Percentiles rank a stretch among this genome's conserved stretches.
phyloP scores from a whole-genome alignment of 1,140 invertebrate genomes.

The Trigoniulus corallinus region DNA sequence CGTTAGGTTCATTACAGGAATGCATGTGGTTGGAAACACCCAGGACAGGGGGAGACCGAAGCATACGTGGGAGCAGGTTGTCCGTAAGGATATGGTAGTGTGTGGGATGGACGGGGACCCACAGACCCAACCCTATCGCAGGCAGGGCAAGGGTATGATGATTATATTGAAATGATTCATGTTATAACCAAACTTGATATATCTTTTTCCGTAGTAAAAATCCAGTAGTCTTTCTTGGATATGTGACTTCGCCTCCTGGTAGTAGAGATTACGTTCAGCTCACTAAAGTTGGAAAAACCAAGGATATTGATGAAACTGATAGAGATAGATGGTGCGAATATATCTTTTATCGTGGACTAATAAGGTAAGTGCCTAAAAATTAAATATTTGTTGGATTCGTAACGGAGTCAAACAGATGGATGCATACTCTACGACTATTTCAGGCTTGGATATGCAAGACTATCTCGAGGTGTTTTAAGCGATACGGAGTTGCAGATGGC shows the following conservation, averaged over 20 bases:
- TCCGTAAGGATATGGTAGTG: too few relatives aligned
- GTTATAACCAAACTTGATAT: background rate
- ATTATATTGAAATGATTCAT: background rate
- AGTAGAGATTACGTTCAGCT: slow-evolving; percentile 22
- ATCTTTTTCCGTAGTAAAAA: slow-evolving; percentile 17
- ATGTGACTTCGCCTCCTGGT: slow-evolving; percentile 23
- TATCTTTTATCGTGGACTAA: slow-evolving; percentile 24
- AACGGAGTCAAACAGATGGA: too few relatives aligned
- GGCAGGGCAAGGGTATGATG: too few relatives aligned
- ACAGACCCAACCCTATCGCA: too few relatives aligned
- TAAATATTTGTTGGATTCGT: background rate
- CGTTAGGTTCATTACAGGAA: too few relatives aligned
- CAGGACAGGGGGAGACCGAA: too few relatives aligned
- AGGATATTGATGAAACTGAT: slow-evolving; percentile 25
- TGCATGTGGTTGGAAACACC: too few relatives aligned
- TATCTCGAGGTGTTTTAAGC: slow-evolving; percentile 27
- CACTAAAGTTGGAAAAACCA: slow-evolving; percentile 17
- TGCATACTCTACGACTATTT: slow-evolving; percentile 9
- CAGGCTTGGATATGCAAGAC: slow-evolving; percentile 26
- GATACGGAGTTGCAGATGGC: slow-evolving; percentile 29
- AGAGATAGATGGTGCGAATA: slow-evolving; percentile 25
- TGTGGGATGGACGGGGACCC: too few relatives aligned
- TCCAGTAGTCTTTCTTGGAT: slow-evolving; percentile 25
- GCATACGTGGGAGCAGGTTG: too few relatives aligned
- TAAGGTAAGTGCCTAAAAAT: slow-evolving; percentile 13